These are phyloP conservation scores for Prochilodus magdalenae DNA, from an alignment of 2,113 vertebrate species.

Conservation along the genomic window DNA sequence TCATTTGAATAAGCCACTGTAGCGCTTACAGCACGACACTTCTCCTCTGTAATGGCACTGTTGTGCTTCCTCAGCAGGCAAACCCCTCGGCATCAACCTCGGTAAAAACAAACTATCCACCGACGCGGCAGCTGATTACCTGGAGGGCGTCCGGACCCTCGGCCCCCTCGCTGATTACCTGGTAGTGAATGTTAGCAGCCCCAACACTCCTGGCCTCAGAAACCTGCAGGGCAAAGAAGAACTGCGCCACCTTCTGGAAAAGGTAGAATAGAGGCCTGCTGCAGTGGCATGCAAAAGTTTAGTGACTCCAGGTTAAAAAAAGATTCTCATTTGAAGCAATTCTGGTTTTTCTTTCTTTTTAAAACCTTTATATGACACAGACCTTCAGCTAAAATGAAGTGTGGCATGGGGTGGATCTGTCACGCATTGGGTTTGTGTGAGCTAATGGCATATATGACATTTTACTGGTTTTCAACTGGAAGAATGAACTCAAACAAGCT, in stretches of 20 bases:
- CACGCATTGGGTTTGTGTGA: no score
- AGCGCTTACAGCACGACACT: not conserved
- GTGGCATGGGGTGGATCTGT: no score
- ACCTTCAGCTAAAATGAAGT: no score
- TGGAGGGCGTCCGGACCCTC: conserved; percentile 82
- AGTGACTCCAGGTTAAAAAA: no score
- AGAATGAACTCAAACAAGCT: no score
- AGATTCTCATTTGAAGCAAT: no score
- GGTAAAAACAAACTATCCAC: conserved; percentile 92
- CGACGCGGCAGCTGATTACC: conserved; percentile 86
- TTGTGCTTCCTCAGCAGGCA: conserved; percentile 77
- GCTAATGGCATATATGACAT: no score
- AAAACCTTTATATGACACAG: no score
- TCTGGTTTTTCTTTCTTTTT: no score
- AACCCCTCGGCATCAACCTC: conserved; percentile 92
- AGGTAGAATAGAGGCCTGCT: conserved; percentile 72
- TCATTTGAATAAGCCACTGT: conserved; percentile 16
- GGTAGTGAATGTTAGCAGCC: conserved; percentile 96
- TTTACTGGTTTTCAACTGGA: no score
- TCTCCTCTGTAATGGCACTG: not conserved
- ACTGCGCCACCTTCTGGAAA: conserved; percentile 81
- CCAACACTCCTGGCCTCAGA: conserved; percentile 90
- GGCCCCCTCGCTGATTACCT: conserved; percentile 94
- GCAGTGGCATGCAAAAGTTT: no score
- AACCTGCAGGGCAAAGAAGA: conserved; percentile 86